phyloP scores from a whole-genome alignment of 1,140 invertebrate genomes.

The Drosophila oshimai region DNA sequence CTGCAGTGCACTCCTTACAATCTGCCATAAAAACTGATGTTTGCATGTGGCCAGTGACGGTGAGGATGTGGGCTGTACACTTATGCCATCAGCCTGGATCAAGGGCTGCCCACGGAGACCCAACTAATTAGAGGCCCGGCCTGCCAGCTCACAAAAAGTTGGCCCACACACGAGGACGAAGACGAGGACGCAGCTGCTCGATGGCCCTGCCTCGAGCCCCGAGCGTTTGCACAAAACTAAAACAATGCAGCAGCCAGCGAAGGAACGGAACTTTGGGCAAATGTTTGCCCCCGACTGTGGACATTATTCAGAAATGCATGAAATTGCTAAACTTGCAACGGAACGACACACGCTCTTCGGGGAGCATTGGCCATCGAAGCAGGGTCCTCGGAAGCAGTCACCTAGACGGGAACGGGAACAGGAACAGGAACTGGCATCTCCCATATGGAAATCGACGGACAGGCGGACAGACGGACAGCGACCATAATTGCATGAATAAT shows the following conservation, averaged over 20 bases:
- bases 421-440: not conserved
- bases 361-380: not conserved
- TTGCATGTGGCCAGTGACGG: not conserved
- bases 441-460: conserved; percentile 28
- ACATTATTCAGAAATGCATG: conserved; percentile 77
- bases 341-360: not conserved
- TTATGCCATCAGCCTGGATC: conserved; percentile 17
- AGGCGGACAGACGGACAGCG: conserved; percentile 4
- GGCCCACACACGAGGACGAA: conserved; percentile 12
- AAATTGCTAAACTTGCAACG: conserved; percentile 63
- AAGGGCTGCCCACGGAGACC: conserved; percentile 4
- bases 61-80: not conserved
- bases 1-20: no score
- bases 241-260: conserved; percentile 13
- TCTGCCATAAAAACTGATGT: not conserved
- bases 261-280: conserved; percentile 53
- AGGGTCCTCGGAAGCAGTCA: not conserved
- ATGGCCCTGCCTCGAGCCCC: not conserved
- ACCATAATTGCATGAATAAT: conserved; percentile 68
- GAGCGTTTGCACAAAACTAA: conserved; percentile 6
- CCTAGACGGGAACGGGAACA: not conserved
- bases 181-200: conserved; percentile 25
- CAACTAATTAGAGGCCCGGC: conserved; percentile 35
- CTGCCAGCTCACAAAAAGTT: conserved; percentile 19
- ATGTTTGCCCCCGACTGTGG: conserved; percentile 62